Base-by-base conservation (phyloP, 92 coral and sea anemone genomes). In the Bergia puertoricense region DNA sequence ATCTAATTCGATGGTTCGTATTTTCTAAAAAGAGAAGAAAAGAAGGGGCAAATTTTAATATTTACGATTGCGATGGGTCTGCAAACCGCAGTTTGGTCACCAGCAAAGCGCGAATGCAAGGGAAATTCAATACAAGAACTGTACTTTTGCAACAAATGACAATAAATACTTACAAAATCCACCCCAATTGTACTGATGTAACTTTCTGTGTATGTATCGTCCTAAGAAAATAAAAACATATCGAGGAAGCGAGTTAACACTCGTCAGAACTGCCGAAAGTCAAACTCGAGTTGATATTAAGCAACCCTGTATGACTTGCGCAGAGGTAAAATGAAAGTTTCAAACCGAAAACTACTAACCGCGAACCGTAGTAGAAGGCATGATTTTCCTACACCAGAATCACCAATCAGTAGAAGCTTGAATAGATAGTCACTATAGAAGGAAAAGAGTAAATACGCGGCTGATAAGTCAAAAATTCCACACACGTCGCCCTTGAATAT, bases 141-240 rank as follows among this genome's bases (percentile, higher is more conserved):
- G 51, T 62, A 89, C 50, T 69, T 6, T 86, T 76, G 16, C 39
- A 39, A 50, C 54, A 73, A 48, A 73, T 54, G 40, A 40, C 42
- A 72, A 74, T 40, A 82, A 66, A 85, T 95, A 95, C 99, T 94
- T 89, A 97, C 99, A 88, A 97, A 97, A 89, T 97, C 99, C 79
- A 97, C 99, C 48, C 99, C 99, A 91, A 97, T 97, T 90, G 99
- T 97, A 89, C 99, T 97, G 98, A 97, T 97, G 93, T 97, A 97
- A 90, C 99, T 97, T 84, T 97, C 99, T 80, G 99, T 97, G 83
- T 97, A 97, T 71, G 99, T 97, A 78, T 97, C 99, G 81, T 97
- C 99, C 99, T 97, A 82, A 77, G 86, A 59, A 78, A 72, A 56
- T 46, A 82, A 66, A 77, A 91, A 75, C 69, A 82, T 72, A 41